phyloP scores from a whole-genome alignment of 2,113 vertebrate genomes.

The Heliornis fulica region DNA sequence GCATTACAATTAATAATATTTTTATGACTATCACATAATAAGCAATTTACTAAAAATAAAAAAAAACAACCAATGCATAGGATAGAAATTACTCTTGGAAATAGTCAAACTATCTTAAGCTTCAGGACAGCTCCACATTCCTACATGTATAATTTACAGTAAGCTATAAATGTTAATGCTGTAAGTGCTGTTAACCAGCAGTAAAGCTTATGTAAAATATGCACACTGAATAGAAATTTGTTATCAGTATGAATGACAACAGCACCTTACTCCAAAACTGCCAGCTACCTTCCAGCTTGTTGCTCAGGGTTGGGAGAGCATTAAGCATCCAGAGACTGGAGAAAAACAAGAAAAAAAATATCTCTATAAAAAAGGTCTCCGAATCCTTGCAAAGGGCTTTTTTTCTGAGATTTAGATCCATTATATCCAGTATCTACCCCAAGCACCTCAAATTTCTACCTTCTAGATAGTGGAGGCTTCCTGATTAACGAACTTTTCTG shows the following conservation, averaged over 20 bases:
- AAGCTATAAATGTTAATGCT: neutral
- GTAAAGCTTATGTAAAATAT: neutral
- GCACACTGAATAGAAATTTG: neutral
- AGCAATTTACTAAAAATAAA: neutral
- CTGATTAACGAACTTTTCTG: neutral
- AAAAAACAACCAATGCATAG: neutral
- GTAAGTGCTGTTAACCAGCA: neutral
- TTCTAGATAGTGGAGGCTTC: neutral
- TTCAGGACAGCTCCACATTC: neutral
- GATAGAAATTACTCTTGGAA: too few species aligned
- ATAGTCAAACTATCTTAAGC: neutral
- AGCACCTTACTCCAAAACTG: neutral
- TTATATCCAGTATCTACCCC: neutral
- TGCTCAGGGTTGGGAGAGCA: neutral
- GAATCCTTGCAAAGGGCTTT: neutral
- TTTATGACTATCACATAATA: neutral
- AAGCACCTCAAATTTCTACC: neutral
- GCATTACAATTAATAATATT: neutral
- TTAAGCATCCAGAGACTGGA: neutral
- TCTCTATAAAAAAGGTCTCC: neutral
- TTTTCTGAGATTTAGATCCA: neutral
- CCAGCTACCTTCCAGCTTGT: neutral
- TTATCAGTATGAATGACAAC: neutral
- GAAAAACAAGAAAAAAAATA: rapidly evolving
- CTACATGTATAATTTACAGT: neutral